Evolutionary conservation across 2,113 vertebrate genomes (phyloP).

Genomic region (Fulmarus glacialis): DNA sequence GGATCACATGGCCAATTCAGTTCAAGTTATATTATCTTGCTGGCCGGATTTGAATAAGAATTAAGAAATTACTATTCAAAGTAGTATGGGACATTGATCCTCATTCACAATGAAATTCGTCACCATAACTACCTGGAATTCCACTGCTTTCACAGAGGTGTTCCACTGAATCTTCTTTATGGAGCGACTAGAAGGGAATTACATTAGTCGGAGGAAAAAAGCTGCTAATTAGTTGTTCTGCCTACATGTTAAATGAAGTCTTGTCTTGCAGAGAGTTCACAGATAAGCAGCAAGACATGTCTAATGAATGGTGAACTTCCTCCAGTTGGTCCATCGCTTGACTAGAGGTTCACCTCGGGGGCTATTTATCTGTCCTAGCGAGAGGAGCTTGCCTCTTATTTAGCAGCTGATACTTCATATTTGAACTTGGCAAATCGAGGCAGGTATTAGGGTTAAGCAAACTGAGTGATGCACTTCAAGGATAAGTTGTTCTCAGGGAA

Average conservation of each 20-base stretch:
- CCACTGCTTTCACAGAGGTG: conserved; percentile 39
- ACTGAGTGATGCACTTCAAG: not conserved
- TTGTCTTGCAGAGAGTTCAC: not conserved
- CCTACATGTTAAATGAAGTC: conserved; percentile 46
- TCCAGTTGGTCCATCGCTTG: not conserved
- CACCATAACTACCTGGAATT: conserved; percentile 76
- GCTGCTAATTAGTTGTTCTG: conserved; percentile 49
- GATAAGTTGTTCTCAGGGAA: not conserved
- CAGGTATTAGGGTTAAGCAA: not conserved
- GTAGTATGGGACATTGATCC: conserved; percentile 74
- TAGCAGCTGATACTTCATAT: not conserved
- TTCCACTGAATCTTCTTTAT: conserved; percentile 69
- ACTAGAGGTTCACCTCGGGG: not conserved
- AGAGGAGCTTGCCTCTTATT: not conserved
- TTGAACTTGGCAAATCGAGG: not conserved
- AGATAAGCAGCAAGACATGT: not conserved
- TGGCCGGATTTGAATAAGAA: conserved; percentile 81
- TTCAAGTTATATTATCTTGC: conserved; percentile 82
- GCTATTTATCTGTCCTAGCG: fast-evolving
- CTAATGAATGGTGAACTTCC: not conserved
- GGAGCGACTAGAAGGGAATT: conserved; percentile 49
- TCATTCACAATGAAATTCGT: conserved; percentile 77
- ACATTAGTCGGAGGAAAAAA: not conserved
- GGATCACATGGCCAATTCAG: conserved; percentile 81
- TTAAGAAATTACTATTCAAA: conserved; percentile 84